A percentile compares a stretch with the other conserved stretches of the same genome.
phyloP scores from a whole-genome alignment of 2,888 invertebrate species.

The Eupithecia exiguata region DNA sequence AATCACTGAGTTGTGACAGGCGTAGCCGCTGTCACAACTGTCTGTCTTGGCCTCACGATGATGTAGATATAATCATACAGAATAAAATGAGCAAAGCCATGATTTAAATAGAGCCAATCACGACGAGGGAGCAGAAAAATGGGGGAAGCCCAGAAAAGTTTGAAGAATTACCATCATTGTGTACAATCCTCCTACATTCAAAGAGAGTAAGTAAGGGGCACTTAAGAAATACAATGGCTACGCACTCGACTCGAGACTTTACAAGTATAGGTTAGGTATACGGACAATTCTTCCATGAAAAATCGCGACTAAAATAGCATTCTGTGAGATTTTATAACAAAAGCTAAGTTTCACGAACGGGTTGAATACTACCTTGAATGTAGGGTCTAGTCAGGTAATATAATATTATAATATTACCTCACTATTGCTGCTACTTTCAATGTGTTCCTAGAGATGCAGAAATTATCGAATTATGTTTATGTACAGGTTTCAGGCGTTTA shows the following conservation, averaged over 20 bases:
- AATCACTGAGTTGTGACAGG: constrained; percentile 36
- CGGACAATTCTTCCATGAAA: constrained; percentile 49
- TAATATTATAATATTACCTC: neutral
- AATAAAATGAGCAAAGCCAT: constrained; percentile 2
- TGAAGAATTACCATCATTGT: constrained; percentile 51
- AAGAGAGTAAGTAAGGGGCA: constrained; percentile 50
- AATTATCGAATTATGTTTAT: neutral
- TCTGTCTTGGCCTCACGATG: constrained; percentile 19
- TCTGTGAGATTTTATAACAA: constrained; percentile 26
- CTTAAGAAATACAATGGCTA: constrained; percentile 55
- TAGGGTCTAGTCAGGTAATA: too few species aligned
- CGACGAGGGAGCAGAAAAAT: constrained; percentile 23
- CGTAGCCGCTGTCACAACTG: neutral
- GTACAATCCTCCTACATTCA: constrained; percentile 49
- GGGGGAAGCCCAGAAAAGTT: constrained; percentile 42
- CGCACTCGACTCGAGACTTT: constrained; percentile 54
- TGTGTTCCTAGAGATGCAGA: neutral
- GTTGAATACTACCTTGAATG: neutral
- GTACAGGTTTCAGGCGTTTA: neutral
- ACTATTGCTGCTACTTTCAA: neutral
- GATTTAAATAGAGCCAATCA: constrained; percentile 16
- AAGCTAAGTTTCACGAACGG: constrained; percentile 3
- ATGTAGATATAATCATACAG: neutral
- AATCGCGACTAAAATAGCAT: constrained; percentile 47
- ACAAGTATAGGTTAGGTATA: constrained; percentile 48